Percentiles rank a stretch among this genome's conserved stretches.
These are phyloP conservation scores for Drosophila greeni DNA, from an alignment of 2,888 invertebrate genomes.

Conservation along the genomic window DNA sequence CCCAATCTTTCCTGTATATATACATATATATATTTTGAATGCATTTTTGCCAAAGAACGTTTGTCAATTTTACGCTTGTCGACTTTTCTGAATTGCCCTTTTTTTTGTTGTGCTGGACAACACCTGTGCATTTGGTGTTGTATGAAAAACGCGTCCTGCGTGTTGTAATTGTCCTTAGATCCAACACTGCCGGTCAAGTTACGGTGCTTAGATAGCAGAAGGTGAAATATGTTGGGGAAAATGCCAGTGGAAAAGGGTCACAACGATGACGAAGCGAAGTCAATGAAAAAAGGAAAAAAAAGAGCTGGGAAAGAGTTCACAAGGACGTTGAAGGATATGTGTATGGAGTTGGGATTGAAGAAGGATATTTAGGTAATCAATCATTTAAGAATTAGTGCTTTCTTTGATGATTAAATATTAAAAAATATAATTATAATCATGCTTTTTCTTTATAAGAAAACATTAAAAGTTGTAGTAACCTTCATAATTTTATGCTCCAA, in stretches of 20 bases:
- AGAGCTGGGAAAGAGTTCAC: constrained; percentile 3
- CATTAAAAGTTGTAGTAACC: neutral
- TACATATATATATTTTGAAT: constrained; percentile 44
- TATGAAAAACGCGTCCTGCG: constrained; percentile 35
- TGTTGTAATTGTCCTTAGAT: constrained; percentile 24
- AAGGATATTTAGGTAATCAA: neutral
- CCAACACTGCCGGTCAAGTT: constrained; percentile 15
- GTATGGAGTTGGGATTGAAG: neutral
- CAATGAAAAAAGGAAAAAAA: neutral
- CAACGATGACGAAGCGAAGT: constrained; percentile 8
- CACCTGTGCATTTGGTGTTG: constrained; percentile 35
- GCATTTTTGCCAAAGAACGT: constrained; percentile 62
- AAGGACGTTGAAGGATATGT: neutral
- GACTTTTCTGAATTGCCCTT: constrained; percentile 66
- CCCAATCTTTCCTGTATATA: constrained; percentile 20
- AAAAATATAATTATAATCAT: neutral
- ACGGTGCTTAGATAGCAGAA: constrained; percentile 1
- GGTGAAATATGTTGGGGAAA: constrained; percentile 18
- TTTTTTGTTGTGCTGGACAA: constrained; percentile 30
- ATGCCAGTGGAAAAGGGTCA: constrained; percentile 13
- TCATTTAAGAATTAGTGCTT: neutral
- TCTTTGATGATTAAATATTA: neutral
- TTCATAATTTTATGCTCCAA: neutral
- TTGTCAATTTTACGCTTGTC: constrained; percentile 74
- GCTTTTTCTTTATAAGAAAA: too few species aligned